These are phyloP conservation scores for Campylomormyrus tamandua DNA, from an alignment of 2,113 vertebrate species.

Conservation along the genomic window DNA sequence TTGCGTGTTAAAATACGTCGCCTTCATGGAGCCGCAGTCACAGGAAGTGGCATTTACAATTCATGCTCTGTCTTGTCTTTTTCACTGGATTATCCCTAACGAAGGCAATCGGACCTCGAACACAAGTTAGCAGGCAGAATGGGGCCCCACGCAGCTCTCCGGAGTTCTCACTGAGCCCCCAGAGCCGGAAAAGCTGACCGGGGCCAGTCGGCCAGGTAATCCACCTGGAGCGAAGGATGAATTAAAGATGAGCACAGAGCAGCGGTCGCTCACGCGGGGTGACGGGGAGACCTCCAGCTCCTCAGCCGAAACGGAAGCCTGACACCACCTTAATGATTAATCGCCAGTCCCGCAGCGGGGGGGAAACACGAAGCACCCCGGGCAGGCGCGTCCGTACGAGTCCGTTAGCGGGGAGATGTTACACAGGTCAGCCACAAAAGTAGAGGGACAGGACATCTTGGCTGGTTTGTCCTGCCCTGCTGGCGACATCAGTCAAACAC, in stretches of 20 bases:
- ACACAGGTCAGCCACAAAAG: not conserved
- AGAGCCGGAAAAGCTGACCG: not conserved
- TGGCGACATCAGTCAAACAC: not conserved
- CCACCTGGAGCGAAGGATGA: not conserved
- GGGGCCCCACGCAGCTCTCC: no score
- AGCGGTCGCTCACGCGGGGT: not conserved
- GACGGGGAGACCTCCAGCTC: not conserved
- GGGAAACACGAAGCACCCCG: not conserved
- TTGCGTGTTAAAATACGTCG: not conserved
- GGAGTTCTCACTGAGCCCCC: no score
- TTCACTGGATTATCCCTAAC: not conserved
- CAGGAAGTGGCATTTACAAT: not conserved
- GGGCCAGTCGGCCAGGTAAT: not conserved
- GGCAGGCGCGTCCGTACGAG: not conserved
- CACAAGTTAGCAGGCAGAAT: not conserved
- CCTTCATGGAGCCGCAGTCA: not conserved
- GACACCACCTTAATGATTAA: constrained; percentile 15
- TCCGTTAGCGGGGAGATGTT: not conserved
- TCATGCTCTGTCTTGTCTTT: not conserved
- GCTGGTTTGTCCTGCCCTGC: not conserved
- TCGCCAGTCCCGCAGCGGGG: not conserved
- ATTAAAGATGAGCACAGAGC: constrained; percentile 13
- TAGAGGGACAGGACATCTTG: not conserved
- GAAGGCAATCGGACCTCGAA: not conserved
- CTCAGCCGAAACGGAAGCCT: not conserved